These are phyloP conservation scores for Linnaemya tessellans DNA, from an alignment of 2,888 invertebrate genomes.

Conservation along the genomic window DNA sequence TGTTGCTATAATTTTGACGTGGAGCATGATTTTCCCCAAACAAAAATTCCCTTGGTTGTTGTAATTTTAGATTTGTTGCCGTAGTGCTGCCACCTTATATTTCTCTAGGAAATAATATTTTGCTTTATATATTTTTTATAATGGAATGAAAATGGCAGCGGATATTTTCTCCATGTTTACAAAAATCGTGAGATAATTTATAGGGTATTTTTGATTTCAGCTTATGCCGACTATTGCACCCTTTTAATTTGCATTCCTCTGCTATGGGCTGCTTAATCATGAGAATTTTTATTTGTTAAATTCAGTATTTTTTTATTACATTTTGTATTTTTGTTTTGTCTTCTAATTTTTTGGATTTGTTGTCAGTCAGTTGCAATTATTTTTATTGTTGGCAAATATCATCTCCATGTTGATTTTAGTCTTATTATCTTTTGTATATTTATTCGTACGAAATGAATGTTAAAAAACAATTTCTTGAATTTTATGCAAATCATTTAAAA, in stretches of 20 bases:
- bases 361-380: slow-evolving; percentile 63
- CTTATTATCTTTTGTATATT: slow-evolving; percentile 15
- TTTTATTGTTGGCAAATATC: slow-evolving; percentile 62
- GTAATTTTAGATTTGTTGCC: no score
- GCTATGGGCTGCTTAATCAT: slow-evolving; percentile 38
- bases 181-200: no score
- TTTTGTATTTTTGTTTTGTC: not conserved
- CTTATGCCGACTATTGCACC: not conserved
- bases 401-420: slow-evolving; percentile 53
- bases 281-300: slow-evolving; percentile 38
- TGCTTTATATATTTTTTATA: no score
- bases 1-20: no score
- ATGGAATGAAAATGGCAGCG: no score
- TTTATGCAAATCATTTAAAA: slow-evolving; percentile 36
- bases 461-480: slow-evolving; percentile 4
- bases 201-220: not conserved
- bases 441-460: not conserved
- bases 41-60: no score
- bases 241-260: slow-evolving; percentile 12
- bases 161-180: no score
- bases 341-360: slow-evolving; percentile 14
- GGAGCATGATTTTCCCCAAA: no score
- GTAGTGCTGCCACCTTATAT: no score
- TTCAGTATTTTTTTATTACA: not conserved
- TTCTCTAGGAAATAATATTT: no score